A percentile compares a stretch with the other conserved stretches of the same genome.
Evolutionary conservation across 2,113 vertebrate genomes (phyloP).

Genomic region (Cheirogaleus medius): DNA sequence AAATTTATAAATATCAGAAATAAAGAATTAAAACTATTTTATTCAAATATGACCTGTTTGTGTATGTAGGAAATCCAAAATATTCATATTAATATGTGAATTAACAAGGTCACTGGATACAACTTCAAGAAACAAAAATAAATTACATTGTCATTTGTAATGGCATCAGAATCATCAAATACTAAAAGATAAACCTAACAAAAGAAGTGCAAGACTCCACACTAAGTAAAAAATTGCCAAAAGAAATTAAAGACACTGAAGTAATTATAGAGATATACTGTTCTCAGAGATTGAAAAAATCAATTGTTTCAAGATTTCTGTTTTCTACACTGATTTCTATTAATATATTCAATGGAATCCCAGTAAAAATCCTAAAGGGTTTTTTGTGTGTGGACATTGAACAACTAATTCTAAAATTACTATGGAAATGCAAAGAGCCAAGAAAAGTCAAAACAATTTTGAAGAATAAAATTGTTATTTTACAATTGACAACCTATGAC

Average conservation of each 20-base stretch:
- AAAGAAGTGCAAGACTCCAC: neutral
- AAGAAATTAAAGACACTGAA: neutral
- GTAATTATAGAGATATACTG: neutral
- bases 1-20: constrained; percentile 36
- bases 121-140: neutral
- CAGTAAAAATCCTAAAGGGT: neutral
- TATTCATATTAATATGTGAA: neutral
- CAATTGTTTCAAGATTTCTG: neutral
- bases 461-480: neutral
- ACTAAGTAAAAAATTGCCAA: neutral
- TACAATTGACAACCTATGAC: neutral
- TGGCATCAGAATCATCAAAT: neutral
- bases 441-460: neutral
- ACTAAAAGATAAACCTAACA: neutral
- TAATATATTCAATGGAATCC: neutral
- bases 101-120: neutral
- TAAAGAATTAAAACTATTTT: neutral
- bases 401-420: neutral
- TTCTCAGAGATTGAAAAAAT: neutral
- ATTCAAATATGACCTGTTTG: neutral
- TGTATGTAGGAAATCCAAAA: neutral
- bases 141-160: neutral
- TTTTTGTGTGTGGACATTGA: neutral
- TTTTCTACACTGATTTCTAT: neutral
- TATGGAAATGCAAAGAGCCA: neutral